A percentile compares a stretch with the other conserved stretches of the same genome.
Evolutionary conservation across 2,797 vertebrate genomes (phyloP).

Genomic region (Morelia viridis): DNA sequence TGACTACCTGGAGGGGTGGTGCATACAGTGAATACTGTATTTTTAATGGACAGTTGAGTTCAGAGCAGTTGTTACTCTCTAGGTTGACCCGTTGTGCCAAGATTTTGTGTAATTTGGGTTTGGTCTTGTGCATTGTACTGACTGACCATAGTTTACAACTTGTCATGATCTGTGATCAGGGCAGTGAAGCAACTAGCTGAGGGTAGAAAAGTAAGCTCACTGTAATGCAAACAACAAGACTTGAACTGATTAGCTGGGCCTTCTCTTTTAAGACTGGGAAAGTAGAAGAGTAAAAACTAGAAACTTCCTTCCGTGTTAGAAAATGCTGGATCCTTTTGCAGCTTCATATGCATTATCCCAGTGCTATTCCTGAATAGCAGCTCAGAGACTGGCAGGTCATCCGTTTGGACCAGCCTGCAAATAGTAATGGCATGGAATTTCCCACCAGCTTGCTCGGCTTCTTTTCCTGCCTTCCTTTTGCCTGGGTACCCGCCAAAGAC

Average conservation of each 20-base stretch:
- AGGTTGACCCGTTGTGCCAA: slow-evolving; percentile 13
- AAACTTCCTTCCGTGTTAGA: background rate
- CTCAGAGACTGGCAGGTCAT: background rate
- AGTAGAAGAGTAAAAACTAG: background rate
- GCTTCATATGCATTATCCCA: background rate
- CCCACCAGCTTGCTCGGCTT: background rate
- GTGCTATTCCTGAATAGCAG: background rate
- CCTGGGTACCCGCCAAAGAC: background rate
- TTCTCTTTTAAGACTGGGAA: background rate
- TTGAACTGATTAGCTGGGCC: background rate
- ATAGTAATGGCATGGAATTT: background rate
- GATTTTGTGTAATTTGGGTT: background rate
- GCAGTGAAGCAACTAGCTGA: background rate
- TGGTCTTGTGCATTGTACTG: background rate
- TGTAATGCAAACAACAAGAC: background rate
- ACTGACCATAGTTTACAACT: too few relatives aligned
- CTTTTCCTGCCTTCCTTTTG: background rate
- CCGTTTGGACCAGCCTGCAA: background rate
- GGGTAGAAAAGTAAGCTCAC: background rate
- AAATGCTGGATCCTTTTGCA: background rate
- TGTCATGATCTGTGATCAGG: background rate
- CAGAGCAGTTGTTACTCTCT: background rate
- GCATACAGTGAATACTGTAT: slow-evolving; percentile 14
- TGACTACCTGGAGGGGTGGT: slow-evolving; percentile 35
- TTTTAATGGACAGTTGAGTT: slow-evolving; percentile 55